Evolutionary conservation across 1,140 invertebrate species (phyloP), one percentile per base, ranked within the genome.

Genomic region (Aphelinus certus): DNA sequence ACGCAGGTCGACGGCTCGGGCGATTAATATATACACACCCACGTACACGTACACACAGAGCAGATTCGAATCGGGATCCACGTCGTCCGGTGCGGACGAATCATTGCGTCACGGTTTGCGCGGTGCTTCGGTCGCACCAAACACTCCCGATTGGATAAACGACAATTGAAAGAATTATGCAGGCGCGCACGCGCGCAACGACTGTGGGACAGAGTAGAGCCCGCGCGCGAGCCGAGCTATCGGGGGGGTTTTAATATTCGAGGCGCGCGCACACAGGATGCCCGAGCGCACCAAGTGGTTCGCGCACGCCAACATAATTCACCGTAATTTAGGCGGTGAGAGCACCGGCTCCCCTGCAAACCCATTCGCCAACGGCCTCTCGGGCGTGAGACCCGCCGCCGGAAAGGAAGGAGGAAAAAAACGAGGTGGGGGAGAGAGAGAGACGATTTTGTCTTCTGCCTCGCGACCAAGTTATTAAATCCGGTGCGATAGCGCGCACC

Each of bases 231-330:
- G 26, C 26, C 26, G 26, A 26, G 26, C 26, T 26, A 26, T 26
- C 26, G 26, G 26, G 26, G 26, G 26, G 26, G 26, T 26, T 26
- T 26, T 26, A 26, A 26, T 26, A 26, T 26, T 26, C 26, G 26
- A 26, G 26, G 26, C 26, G 26, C 26, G 26, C 26, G 26, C 26
- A 0, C 26, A 49, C 55, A 6, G 10, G 56, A 67, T 51, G n/a
- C 57, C 45, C 7, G 26, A 26, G 26, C 26, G 26, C 26, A 45
- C 53, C 60, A 70, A 70, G 10, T 43, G 7, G 2, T 43, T 7
- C 10, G 3, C 56, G 66, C 66, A 48, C 66, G 48, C 48, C 57
- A 53, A 61, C 57, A 5, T 61, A 70, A 51, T 70, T 48, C 42
- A 53, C 58, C 26, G 3, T 43, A 53, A 70, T 70, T 70, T 53